Conservation (phyloP, 2,888 invertebrate genomes). For the Sminthurides aquaticus region DNA sequence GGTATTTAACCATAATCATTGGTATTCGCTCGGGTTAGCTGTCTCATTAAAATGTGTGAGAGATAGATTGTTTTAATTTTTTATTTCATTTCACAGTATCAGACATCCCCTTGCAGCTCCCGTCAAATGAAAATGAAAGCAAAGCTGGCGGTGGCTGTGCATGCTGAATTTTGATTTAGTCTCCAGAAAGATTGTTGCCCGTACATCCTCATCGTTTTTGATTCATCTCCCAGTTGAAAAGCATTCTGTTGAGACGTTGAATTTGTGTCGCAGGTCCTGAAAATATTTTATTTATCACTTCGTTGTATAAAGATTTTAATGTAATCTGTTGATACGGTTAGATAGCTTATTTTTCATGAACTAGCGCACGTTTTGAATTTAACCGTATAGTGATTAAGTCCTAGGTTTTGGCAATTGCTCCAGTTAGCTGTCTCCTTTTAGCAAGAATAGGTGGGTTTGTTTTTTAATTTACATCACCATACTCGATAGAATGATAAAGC, state of each 20-base stretch:
- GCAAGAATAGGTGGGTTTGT: no score
- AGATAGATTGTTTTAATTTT: constrained; percentile 26
- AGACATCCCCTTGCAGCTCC: constrained; percentile 95
- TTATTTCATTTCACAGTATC: constrained; percentile 68
- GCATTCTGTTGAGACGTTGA: not conserved
- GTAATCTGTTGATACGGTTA: no score
- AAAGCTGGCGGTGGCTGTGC: constrained; percentile 85
- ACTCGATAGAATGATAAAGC: not conserved
- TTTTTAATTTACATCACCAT: not conserved
- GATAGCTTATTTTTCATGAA: not conserved
- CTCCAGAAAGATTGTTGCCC: not conserved
- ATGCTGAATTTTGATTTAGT: constrained; percentile 35
- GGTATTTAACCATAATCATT: not conserved
- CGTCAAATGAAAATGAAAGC: constrained; percentile 86
- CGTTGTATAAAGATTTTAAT: no score
- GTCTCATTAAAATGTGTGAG: no score
- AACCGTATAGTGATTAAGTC: not conserved
- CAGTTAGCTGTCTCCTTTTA: no score
- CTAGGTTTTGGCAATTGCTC: not conserved
- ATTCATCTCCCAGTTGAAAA: not conserved
- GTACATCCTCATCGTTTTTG: not conserved
- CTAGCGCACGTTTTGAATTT: not conserved
- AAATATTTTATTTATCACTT: not conserved
- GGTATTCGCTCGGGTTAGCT: no score
- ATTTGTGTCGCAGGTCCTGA: not conserved